Evolutionary conservation across 2,113 vertebrate genomes (phyloP), one percentile per base, ranked within the genome.

Genomic region (Hemichromis elongatus): DNA sequence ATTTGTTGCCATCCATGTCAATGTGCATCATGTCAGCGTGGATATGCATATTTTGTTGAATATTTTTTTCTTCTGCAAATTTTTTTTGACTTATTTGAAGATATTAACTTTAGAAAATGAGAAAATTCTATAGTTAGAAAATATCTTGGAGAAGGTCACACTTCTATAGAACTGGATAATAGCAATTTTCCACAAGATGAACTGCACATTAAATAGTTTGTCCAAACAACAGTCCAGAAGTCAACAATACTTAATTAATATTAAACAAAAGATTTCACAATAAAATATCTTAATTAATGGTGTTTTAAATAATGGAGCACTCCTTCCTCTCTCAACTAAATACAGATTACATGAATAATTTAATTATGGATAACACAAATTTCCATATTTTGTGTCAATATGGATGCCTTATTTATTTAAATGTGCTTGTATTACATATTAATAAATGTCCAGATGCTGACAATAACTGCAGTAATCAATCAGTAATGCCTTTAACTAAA

Each of bases 251-350:
- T 37, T 24, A 14, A 10, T 57, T 57, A 6, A 24, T 28, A 26
- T 5, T 40, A 70, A 21, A 70, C 11, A 70, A 70, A 26, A 16
- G 13, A 45, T 26, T 45, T 26, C 0, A 5, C 47, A 47, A 18
- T 26, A 47, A 50, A 73, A 47, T 73, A 73, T 30, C 26, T 50
- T 75, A 8, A 75, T 75, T 75, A 50, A 30, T 30, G 68, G 24
- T 35, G 8, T 57, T 18, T 57, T 63, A 30, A 70, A 50, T 73
- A 50, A 12, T 26, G 42, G 24, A 16, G 14, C 24, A 12, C 2
- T 70, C 16, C 4, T 28, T 75, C 0, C 24, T 73, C 28, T 73
- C 14, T 73, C 24, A 73, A 12, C 24, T 73, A 47, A 7, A 47
- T 7, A 28, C 37, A 26, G 14, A 45, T 70, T 45, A 70, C 21